phyloP scores from a whole-genome alignment of 1,140 invertebrate species.

The Neocloeon triangulifer region DNA sequence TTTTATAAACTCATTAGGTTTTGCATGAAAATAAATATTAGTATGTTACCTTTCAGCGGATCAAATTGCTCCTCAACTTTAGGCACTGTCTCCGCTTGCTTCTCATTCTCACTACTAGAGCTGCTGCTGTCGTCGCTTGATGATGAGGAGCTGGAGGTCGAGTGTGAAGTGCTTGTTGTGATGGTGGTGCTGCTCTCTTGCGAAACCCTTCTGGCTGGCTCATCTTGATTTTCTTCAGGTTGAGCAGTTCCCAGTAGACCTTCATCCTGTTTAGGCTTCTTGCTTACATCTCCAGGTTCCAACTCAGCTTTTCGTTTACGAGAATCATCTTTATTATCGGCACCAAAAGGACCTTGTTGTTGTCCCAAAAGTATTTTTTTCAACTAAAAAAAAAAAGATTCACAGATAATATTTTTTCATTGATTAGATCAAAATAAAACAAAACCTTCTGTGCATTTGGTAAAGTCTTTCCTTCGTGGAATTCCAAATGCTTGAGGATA shows the following conservation, averaged over 20 bases:
- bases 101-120: constrained; percentile 1
- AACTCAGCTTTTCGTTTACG: constrained; percentile 14
- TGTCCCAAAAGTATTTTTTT: no score
- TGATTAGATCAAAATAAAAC: no score
- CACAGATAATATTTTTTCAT: no score
- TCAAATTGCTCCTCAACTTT: background rate
- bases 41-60: background rate
- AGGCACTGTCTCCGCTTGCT: background rate
- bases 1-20: constrained; percentile 1
- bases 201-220: constrained; percentile 17
- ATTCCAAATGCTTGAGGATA: constrained; percentile 64
- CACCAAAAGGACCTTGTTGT: no score
- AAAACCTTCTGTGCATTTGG: constrained; percentile 7
- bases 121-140: constrained; percentile 1
- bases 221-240: constrained; percentile 12
- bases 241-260: background rate
- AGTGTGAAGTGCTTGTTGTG: background rate
- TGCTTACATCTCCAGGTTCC: constrained; percentile 9
- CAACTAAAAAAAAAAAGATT: no score
- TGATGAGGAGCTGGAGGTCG: constrained; percentile 1
- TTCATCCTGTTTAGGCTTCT: background rate
- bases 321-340: constrained; percentile 10
- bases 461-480: constrained; percentile 25
- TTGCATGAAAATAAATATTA: constrained; percentile 1
- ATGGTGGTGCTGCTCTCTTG: constrained; percentile 19